Evolutionary conservation across 1,140 invertebrate genomes (phyloP), one percentile per base, ranked within the genome.

Genomic region (Tribolium madens): DNA sequence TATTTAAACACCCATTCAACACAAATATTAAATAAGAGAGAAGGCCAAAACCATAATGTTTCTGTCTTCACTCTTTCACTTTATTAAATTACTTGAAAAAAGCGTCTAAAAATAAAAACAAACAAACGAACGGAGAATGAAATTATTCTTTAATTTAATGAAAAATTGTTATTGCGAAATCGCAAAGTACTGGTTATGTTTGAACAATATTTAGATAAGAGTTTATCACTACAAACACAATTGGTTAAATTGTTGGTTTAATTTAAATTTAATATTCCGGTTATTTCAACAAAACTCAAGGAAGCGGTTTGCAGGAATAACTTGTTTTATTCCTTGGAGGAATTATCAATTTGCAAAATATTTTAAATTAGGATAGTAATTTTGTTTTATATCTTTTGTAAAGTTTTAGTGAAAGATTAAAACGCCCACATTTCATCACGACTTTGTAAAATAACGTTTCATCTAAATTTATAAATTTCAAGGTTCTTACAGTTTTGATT

Each of bases 11-110:
- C 57, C 57, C 57, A 64, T 64, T 64, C 57, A 64, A 21, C 21
- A 64, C 36, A 64, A 64, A 64, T 64, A 64, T 64, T 31, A 64
- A 64, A 64, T 33, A 64, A 64, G 26, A n/a, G 26, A 64, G 3
- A 12, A 64, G 21, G 13, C 13, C n/a, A 33, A 12, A n/a, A 14
- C 1, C 4, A n/a, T n/a, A n/a, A n/a, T 18, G 52, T 5, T 21
- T 64, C 57, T 64, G 26, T 14, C 21, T 64, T 26, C 10, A 7
- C 10, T 33, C 12, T 31, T 18, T 64, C 57, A 31, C 0, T 33
- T 4, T n/a, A 64, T 64, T 3, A 10, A 64, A 33, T 64, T 64
- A 64, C 21, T 12, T 6, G 21, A 64, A 33, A 64, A 64, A 50
- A 14, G 48, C 48, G 13, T 50, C 36, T 7, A 42, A 42, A 42